Conservation (phyloP, 2,113 vertebrate species). For the Microtus montanus region DNA sequence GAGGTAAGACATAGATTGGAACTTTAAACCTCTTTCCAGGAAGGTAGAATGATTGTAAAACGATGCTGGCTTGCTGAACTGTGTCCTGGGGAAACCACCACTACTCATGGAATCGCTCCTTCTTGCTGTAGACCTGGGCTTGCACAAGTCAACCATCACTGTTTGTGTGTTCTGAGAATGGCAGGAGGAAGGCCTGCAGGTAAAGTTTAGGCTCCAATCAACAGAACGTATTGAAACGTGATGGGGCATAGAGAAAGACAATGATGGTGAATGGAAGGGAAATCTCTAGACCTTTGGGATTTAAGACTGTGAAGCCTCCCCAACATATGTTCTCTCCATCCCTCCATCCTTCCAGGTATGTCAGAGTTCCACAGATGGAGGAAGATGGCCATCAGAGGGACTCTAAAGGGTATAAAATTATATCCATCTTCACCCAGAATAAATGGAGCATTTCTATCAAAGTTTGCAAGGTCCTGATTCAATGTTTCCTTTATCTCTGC, state of each 20-base stretch:
- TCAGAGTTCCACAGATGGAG: not conserved
- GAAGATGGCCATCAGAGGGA: not conserved
- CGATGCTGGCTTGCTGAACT: not conserved
- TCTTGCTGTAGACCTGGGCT: not conserved
- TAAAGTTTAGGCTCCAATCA: not conserved
- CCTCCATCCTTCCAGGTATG: not conserved
- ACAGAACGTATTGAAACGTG: not conserved
- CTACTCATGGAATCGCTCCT: not conserved
- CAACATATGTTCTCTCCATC: not conserved
- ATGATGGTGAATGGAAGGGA: not conserved
- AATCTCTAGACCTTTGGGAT: not conserved
- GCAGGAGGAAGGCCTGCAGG: not conserved
- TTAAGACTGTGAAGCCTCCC: not conserved
- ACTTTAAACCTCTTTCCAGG: slow-evolving; percentile 34
- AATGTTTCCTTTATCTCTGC: not conserved
- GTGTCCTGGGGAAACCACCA: not conserved
- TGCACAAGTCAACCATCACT: not conserved
- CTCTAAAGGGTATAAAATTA: not conserved
- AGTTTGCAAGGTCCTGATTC: not conserved
- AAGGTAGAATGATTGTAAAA: slow-evolving; percentile 57
- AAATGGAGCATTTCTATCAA: not conserved
- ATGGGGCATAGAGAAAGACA: not conserved
- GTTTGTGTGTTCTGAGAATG: not conserved
- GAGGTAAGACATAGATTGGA: slow-evolving; percentile 29
- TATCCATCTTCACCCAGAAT: not conserved